A percentile compares a stretch with the other conserved stretches of the same genome.
phyloP scores from a whole-genome alignment of 2,113 vertebrate species.

The Rhizomys pruinosus region DNA sequence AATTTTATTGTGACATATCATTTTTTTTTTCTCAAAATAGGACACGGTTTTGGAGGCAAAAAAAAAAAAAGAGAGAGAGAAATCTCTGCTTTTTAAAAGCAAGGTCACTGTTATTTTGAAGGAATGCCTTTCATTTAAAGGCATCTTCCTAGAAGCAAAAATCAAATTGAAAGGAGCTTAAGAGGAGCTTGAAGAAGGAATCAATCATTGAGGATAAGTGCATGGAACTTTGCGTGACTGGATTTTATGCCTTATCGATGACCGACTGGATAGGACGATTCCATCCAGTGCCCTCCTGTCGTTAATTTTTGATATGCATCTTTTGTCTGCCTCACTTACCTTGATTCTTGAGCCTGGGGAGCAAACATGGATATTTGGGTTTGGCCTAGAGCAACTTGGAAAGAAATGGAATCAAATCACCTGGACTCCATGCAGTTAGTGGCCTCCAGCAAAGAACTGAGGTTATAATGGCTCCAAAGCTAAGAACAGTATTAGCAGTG shows the following conservation, averaged over 20 bases:
- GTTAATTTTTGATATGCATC: slow-evolving; percentile 60
- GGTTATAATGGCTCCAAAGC: slow-evolving; percentile 59
- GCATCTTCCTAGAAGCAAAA: not conserved
- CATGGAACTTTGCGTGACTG: not conserved
- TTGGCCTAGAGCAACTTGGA: slow-evolving; percentile 46
- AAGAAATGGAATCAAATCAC: slow-evolving; percentile 62
- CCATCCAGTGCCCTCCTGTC: not conserved
- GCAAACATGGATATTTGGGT: slow-evolving; percentile 49
- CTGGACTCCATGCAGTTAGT: slow-evolving; percentile 46
- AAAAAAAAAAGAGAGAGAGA: no score
- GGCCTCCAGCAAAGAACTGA: slow-evolving; percentile 70
- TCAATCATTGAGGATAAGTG: not conserved
- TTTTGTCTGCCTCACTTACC: slow-evolving; percentile 2
- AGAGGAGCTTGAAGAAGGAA: not conserved
- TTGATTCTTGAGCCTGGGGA: not conserved
- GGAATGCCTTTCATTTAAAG: slow-evolving; percentile 7
- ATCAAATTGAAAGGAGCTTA: not conserved
- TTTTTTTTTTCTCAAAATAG: slow-evolving; percentile 14
- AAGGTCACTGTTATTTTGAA: slow-evolving; percentile 22
- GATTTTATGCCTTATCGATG: slow-evolving; percentile 49
- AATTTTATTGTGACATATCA: not conserved
- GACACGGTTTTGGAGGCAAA: not conserved
- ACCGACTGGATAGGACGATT: slow-evolving; percentile 1
- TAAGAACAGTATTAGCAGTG: slow-evolving; percentile 44
- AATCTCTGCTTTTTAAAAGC: not conserved